phyloP scores from a whole-genome alignment of 2,113 vertebrate genomes.

The Panthera tigris region DNA sequence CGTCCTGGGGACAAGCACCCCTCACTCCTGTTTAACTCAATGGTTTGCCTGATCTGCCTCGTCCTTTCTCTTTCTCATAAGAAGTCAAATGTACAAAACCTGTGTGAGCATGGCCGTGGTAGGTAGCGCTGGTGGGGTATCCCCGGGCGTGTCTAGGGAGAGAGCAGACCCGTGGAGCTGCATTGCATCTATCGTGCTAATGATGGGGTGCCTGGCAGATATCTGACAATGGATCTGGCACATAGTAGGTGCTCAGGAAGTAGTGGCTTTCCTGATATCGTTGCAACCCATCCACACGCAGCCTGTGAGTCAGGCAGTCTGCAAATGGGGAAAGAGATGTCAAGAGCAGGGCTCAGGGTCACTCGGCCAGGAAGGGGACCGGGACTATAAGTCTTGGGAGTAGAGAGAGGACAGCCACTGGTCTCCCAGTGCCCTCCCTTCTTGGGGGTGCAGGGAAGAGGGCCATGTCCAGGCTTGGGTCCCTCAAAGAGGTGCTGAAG shows the following conservation, averaged over 20 bases:
- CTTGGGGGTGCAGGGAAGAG: no score
- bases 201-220: no score
- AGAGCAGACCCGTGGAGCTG: background rate
- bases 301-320: background rate
- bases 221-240: background rate
- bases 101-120: background rate
- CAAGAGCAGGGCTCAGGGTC: background rate
- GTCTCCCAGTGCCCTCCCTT: rapidly evolving
- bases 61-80: background rate
- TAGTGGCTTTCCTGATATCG: background rate
- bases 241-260: background rate
- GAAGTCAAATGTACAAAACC: no score
- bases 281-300: rapidly evolving
- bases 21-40: background rate
- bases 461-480: background rate
- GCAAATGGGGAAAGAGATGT: background rate
- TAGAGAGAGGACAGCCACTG: background rate
- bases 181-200: rapidly evolving
- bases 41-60: background rate
- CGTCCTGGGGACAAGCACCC: rapidly evolving
- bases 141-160: background rate
- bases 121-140: background rate
- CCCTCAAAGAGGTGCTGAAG: background rate
- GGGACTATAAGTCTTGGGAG: background rate
- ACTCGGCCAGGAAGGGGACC: background rate